Evolutionary conservation across 2,113 vertebrate genomes (phyloP).

Genomic region (Aegotheles bennettii): DNA sequence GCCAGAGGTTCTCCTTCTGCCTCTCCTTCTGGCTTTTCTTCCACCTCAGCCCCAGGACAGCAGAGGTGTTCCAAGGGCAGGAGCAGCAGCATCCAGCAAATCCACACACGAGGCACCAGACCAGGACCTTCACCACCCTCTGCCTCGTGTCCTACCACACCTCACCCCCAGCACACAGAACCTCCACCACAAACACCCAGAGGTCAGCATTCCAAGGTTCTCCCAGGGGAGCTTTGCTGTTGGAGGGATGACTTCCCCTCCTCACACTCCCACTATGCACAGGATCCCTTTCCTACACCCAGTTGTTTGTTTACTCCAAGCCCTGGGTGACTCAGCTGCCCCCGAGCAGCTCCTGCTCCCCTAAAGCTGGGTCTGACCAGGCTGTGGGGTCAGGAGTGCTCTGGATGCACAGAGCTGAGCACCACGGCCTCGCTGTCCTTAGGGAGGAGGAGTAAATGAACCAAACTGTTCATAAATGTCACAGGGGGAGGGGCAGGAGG

Average conservation of each 20-base stretch:
- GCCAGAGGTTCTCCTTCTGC: not conserved
- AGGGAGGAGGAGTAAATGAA: not conserved
- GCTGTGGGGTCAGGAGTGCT: not conserved
- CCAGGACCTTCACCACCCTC: not conserved
- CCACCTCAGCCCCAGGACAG: accelerated
- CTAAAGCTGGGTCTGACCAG: not conserved
- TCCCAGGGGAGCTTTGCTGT: not conserved
- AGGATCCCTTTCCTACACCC: not conserved
- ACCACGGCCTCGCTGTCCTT: accelerated
- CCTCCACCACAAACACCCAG: not conserved
- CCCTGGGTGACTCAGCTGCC: not conserved
- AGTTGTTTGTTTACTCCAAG: not conserved
- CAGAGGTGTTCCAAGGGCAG: not conserved
- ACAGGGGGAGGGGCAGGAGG: no score
- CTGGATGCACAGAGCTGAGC: not conserved
- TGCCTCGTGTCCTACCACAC: accelerated
- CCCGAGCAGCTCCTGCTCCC: not conserved
- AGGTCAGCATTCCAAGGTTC: accelerated
- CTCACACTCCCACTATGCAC: not conserved
- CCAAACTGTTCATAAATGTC: no score
- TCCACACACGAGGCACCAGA: accelerated
- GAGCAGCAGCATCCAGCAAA: not conserved
- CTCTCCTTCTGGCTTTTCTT: not conserved
- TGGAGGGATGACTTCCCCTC: not conserved
- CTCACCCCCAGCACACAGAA: not conserved